A percentile compares a stretch with the other conserved stretches of the same genome.
Conservation (phyloP, 2,888 invertebrate genomes). For the Cataglyphis cursor region DNA sequence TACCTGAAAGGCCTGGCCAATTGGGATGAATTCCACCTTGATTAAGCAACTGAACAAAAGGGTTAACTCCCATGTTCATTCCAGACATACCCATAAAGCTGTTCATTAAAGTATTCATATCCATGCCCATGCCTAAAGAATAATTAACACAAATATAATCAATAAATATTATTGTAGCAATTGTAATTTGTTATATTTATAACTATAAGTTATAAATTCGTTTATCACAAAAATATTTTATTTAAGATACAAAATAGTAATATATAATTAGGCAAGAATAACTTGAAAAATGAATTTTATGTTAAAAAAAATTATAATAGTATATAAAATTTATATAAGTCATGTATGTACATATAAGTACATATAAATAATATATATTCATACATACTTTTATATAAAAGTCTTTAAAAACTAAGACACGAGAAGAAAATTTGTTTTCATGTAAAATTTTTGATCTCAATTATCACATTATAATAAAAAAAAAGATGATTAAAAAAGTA, state of each 20-base stretch:
- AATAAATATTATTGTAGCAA: neutral
- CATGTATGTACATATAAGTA: constrained; percentile 52
- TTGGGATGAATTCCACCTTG: constrained; percentile 85
- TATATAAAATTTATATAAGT: neutral
- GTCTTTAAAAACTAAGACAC: neutral
- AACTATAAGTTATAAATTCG: no score
- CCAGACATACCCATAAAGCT: constrained; percentile 85
- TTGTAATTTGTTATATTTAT: neutral
- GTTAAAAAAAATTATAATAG: neutral
- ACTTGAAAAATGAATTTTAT: neutral
- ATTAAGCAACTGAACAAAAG: constrained; percentile 86
- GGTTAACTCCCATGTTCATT: constrained; percentile 86
- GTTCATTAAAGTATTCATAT: constrained; percentile 85
- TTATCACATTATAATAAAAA: neutral
- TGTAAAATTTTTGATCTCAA: neutral
- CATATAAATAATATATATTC: neutral
- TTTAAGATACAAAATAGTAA: neutral
- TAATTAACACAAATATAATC: constrained; percentile 25
- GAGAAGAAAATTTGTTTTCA: neutral
- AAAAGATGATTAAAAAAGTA: neutral
- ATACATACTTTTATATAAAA: constrained; percentile 61
- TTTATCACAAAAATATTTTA: neutral
- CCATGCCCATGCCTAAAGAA: constrained; percentile 84
- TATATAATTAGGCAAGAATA: neutral
- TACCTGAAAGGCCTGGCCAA: constrained; percentile 84